Base-by-base conservation (phyloP, 2,113 vertebrate genomes). In the Delphinus delphis region DNA sequence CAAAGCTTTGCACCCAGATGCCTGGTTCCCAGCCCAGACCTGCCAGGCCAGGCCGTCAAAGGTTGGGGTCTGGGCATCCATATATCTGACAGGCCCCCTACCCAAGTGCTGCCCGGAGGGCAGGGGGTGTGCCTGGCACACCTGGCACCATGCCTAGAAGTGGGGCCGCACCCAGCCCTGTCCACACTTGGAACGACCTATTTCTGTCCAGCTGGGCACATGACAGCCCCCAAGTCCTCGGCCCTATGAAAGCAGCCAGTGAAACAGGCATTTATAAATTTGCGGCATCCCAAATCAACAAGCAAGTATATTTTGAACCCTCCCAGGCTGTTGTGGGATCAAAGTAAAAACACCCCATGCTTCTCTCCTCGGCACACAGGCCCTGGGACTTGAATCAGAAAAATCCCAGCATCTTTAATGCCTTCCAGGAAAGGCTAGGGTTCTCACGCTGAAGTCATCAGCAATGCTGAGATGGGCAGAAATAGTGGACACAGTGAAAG, bases 401-500 rank as follows among this genome's bases (percentile, higher is more conserved):
- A 68, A 68, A n/a, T 20, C 12, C 36, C 62, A 1, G 14, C 28
- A 10, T 68, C 47, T 68, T 25, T 55, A 65, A 58, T 3, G 14
- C 71, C 79, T 77, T 68, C 28, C 62, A 21, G 10, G 62, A 26
- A 33, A 67, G 28, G 21, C n/a, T 9, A 1, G 3, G 20, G n/a
- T 12, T 55, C n/a, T 26, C 71, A 14, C 0, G 3, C 20, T 76
- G 13, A 71, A 21, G 11, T 55, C 20, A 55, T 36, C 9, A 55
- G 81, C 47, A 26, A 13, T 0, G 2, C 28, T 41, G 4, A 77
- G 73, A 28, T 0, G 1, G 36, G 50, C 71, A 47, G 83, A 44
- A 47, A 47, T 3, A 21, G 3, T 1, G 10, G 31, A n/a, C 10
- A 17, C 0, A 8, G 18, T 3, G 8, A 11, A 58, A 12, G 33